Evolutionary conservation across 2,888 invertebrate genomes (phyloP).

Genomic region (Nezara viridula): DNA sequence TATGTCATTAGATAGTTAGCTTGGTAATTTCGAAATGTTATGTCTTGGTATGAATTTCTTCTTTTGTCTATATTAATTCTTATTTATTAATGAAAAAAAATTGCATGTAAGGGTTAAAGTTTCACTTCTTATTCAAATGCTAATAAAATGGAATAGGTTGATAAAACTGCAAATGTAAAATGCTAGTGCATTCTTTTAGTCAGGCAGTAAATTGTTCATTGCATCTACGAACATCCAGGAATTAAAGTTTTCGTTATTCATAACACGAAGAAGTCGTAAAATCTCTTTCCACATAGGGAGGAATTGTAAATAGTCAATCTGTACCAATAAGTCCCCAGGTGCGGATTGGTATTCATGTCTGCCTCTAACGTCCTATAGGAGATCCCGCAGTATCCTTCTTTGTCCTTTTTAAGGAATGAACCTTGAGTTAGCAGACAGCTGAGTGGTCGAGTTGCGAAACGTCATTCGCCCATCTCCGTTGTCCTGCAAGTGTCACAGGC

Average conservation of each 20-base stretch:
- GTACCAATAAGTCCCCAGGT: neutral
- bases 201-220: neutral
- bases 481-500: neutral
- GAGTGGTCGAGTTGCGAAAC: slow-evolving; percentile 36
- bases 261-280: slow-evolving; percentile 6
- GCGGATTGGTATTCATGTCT: neutral
- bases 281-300: neutral
- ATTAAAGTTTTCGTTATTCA: neutral
- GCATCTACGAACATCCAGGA: neutral
- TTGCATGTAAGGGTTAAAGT: too few relatives aligned
- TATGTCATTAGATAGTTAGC: too few relatives aligned
- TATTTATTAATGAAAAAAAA: too few relatives aligned
- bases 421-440: neutral
- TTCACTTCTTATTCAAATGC: neutral
- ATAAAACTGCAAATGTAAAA: neutral
- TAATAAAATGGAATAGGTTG: neutral
- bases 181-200: neutral
- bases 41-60: too few relatives aligned
- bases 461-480: neutral
- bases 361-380: neutral
- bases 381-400: slow-evolving; percentile 4
- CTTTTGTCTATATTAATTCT: too few relatives aligned
- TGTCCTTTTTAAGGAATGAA: neutral
- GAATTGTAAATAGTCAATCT: neutral
- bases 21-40: too few relatives aligned